Evolutionary conservation across 2,113 vertebrate species (phyloP).

Genomic region (Aspiorhynchus laticeps): DNA sequence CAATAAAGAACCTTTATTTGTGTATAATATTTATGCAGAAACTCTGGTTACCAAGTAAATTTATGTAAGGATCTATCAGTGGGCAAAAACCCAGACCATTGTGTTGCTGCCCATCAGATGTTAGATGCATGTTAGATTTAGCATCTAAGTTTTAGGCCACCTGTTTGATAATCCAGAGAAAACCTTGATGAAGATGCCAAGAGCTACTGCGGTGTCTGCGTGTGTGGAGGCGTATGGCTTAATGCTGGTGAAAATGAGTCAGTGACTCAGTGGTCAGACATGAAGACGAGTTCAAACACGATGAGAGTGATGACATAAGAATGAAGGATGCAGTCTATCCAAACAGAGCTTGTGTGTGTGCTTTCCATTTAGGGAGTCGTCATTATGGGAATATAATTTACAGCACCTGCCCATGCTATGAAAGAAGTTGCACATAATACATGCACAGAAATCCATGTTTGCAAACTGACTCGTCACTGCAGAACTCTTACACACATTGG

Average conservation of each 20-base stretch:
- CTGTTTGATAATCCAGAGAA: conserved; percentile 39
- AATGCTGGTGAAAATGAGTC: conserved; percentile 16
- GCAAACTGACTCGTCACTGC: neutral
- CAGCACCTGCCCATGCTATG: conserved; percentile 20
- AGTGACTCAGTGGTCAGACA: conserved; percentile 38
- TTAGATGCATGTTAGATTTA: neutral
- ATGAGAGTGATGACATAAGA: conserved; percentile 22
- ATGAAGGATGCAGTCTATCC: neutral
- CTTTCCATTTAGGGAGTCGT: neutral
- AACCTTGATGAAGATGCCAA: conserved; percentile 13
- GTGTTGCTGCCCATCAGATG: neutral
- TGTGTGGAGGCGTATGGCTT: neutral
- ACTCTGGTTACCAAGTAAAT: neutral
- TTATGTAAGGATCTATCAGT: neutral
- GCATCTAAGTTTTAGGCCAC: conserved; percentile 18
- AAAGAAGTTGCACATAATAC: neutral
- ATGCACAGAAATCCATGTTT: neutral
- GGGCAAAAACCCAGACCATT: neutral
- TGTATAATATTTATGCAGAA: neutral
- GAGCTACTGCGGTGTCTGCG: neutral
- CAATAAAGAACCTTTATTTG: too few relatives aligned
- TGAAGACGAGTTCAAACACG: conserved; percentile 16
- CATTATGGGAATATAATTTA: conserved; percentile 2
- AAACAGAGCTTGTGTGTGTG: neutral
- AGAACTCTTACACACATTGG: neutral